These are phyloP conservation scores for Indri indri DNA, from an alignment of 2,113 vertebrate species.

Conservation along the genomic window DNA sequence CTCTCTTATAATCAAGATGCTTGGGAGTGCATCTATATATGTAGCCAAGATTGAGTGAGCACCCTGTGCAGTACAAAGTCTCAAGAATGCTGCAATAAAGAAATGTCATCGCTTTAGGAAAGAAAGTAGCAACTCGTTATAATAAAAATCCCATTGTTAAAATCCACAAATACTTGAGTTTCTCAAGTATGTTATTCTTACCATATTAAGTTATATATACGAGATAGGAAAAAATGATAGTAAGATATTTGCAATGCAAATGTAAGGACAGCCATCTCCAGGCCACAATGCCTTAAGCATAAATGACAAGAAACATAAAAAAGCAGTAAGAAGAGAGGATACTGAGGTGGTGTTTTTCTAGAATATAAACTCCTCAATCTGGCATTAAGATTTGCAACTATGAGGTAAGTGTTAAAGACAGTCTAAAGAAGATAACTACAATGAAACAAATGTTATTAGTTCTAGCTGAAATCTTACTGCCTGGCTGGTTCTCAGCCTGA, in stretches of 20 bases:
- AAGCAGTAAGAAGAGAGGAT: background rate
- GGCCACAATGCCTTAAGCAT: background rate
- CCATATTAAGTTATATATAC: background rate
- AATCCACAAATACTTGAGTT: background rate
- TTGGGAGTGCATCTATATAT: constrained; percentile 83
- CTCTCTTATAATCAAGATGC: constrained; percentile 82
- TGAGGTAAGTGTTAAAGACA: no score
- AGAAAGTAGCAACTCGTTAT: background rate
- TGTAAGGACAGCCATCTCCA: background rate
- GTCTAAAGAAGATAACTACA: background rate
- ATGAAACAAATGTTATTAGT: background rate
- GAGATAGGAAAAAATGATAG: background rate
- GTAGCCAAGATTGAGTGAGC: constrained; percentile 75
- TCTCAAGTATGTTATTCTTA: background rate
- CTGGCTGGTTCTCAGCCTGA: background rate
- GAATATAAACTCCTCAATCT: background rate
- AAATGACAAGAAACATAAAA: background rate
- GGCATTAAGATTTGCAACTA: background rate
- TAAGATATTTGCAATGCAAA: background rate
- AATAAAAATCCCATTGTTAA: background rate
- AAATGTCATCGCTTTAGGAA: background rate
- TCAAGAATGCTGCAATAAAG: constrained; percentile 78
- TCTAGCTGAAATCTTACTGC: background rate
- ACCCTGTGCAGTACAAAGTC: constrained; percentile 79
- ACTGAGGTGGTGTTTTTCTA: background rate